Percentiles rank a stretch among this genome's conserved stretches.
These are phyloP conservation scores for Centrocercus urophasianus DNA, from an alignment of 2,113 vertebrate species.

Conservation along the genomic window DNA sequence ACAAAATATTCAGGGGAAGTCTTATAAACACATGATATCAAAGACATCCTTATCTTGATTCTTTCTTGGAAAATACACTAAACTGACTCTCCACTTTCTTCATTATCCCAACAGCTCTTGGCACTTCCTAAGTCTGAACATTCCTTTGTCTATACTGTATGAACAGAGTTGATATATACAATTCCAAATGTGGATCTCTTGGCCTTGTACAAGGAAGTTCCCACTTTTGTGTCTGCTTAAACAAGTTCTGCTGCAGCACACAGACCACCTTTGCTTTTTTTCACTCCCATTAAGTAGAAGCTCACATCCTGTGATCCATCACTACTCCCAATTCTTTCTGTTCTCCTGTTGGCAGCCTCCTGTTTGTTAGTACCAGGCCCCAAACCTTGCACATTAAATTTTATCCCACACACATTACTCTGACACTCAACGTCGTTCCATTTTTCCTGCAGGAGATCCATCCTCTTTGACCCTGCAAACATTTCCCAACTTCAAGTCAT, in stretches of 20 bases:
- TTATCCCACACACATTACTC: rapidly evolving
- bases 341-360: background rate
- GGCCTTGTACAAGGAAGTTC: background rate
- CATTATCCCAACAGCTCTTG: background rate
- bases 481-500: background rate
- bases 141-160: background rate
- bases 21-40: rapidly evolving
- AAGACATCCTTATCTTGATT: background rate
- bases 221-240: background rate
- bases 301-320: background rate
- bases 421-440: rapidly evolving
- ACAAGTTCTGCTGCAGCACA: background rate
- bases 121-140: background rate
- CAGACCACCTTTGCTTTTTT: background rate
- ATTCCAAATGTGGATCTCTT: background rate
- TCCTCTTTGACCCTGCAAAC: background rate
- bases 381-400: background rate
- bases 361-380: background rate
- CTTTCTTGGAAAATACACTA: background rate
- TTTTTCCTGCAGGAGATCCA: background rate
- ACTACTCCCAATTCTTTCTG: background rate
- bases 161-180: rapidly evolving
- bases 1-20: background rate
- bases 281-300: background rate
- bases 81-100: background rate